phyloP scores from a whole-genome alignment of 2,797 vertebrate species.

The Australoheros facetus region DNA sequence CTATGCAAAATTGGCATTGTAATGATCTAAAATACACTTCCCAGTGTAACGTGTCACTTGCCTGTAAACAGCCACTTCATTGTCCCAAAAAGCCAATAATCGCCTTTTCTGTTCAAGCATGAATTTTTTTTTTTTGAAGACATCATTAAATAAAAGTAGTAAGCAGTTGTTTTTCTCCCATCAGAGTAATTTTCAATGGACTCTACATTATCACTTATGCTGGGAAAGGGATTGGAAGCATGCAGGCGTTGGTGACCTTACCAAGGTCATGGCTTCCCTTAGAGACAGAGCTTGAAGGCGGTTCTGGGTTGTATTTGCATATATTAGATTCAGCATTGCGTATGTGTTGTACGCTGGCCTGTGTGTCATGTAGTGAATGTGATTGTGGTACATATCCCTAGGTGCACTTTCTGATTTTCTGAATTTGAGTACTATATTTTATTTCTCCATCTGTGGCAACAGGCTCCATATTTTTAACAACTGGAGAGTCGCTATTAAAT shows the following conservation, averaged over 20 bases:
- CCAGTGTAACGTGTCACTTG: conserved; percentile 35
- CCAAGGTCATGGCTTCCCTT: conserved; percentile 52
- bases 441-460: conserved; percentile 13
- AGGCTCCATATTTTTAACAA: conserved; percentile 19
- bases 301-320: conserved; percentile 58
- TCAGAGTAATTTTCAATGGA: conserved; percentile 44
- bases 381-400: conserved; percentile 25
- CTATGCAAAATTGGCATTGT: conserved; percentile 26
- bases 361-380: conserved; percentile 21
- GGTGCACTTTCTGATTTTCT: background rate
- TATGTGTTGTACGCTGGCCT: background rate
- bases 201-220: conserved; percentile 16
- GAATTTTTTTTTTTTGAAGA: conserved; percentile 18
- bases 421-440: background rate
- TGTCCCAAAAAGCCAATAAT: conserved; percentile 49
- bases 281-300: conserved; percentile 28
- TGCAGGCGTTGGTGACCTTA: conserved; percentile 34
- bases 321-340: conserved; percentile 50
- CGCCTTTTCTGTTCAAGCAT: conserved; percentile 39
- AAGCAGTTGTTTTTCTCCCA: conserved; percentile 52
- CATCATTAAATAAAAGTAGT: conserved; percentile 30
- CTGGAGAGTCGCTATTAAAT: background rate
- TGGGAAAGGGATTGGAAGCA: conserved; percentile 25
- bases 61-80: conserved; percentile 26
- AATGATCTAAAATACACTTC: conserved; percentile 44